Base-by-base conservation (phyloP, 2,888 invertebrate genomes). In the Pocota personata region DNA sequence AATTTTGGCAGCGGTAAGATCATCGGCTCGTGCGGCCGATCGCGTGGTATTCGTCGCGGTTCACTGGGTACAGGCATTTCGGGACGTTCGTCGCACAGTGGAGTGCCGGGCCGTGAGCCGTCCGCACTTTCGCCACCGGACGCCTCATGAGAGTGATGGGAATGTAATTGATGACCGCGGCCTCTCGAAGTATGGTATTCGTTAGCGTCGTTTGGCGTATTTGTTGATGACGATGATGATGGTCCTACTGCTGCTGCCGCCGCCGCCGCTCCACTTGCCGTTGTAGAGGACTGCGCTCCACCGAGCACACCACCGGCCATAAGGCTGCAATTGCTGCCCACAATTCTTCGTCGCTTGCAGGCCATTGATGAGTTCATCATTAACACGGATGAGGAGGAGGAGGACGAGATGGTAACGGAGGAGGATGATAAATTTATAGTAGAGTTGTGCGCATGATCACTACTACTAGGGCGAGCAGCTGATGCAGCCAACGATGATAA, bases 1-100 rank as follows among this genome's bases (percentile, higher is more conserved):
- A 98, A 98, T 93, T 96, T 96, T 46, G 98, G 98, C 89, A 98
- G 93, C 21, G 98, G 98, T 89, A 98, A 93, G 89, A 96, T 96
- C 92, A 98, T 94, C 35, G 97, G 96, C 12, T 95, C 94, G 19
- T 94, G 94, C 91, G 94, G 93, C 87, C 94, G 94, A 89, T 93
- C 95, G 94, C 89, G 93, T 3, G 95, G 95, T 89, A 95, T 93
- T 58, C 96, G 94, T 79, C 97, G 94, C 19, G 97, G 97, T 91
- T 97, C 97, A 82, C 94, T 94, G 8, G 96, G 96, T 82, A 94
- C 83, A 69, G 83, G 83, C 87, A 95, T 93, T 90, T 97, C 97
- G 1, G 96, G 96, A 60, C 95, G 93, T 91, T 97, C 97, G 92
- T 97, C 97, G 89, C 96, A 96, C 72, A 97, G 93, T 1, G 97